Evolutionary conservation across 2,888 invertebrate species (phyloP).

Genomic region (Drosophila infuscata): DNA sequence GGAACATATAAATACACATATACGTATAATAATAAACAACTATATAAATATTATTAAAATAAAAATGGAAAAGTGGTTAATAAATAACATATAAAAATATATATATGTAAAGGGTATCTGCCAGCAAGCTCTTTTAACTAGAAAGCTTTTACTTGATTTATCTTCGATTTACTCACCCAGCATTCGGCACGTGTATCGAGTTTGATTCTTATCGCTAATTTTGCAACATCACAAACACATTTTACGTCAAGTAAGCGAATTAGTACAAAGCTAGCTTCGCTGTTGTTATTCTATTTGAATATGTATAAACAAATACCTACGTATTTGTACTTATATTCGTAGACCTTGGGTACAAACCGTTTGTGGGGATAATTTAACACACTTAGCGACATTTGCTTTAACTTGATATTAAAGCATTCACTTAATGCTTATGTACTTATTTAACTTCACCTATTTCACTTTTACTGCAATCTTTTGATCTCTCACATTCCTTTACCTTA

Average conservation of each 20-base stretch:
- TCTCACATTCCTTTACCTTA: not conserved
- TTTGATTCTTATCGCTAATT: constrained; percentile 36
- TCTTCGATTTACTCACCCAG: not conserved
- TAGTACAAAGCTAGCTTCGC: constrained; percentile 11
- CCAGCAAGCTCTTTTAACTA: not conserved
- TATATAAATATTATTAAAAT: not conserved
- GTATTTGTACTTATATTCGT: not conserved
- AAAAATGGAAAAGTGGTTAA: not conserved
- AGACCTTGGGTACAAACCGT: not conserved
- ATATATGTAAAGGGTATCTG: not conserved
- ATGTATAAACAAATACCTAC: not conserved
- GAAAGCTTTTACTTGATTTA: not conserved
- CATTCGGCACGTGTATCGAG: constrained; percentile 32
- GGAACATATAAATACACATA: too few relatives aligned
- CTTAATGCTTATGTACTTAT: not conserved
- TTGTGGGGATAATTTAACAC: not conserved
- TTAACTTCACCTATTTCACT: not conserved
- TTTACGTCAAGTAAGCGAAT: constrained; percentile 28
- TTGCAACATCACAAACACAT: constrained; percentile 31
- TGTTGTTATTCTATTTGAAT: constrained; percentile 3
- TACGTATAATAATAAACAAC: too few relatives aligned
- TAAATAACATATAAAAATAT: not conserved
- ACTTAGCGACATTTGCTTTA: not conserved
- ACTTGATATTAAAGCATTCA: not conserved
- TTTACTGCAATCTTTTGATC: not conserved